A percentile compares a stretch with the other conserved stretches of the same genome.
Conservation (phyloP, 2,113 vertebrate species). For the Phoenicopterus ruber region DNA sequence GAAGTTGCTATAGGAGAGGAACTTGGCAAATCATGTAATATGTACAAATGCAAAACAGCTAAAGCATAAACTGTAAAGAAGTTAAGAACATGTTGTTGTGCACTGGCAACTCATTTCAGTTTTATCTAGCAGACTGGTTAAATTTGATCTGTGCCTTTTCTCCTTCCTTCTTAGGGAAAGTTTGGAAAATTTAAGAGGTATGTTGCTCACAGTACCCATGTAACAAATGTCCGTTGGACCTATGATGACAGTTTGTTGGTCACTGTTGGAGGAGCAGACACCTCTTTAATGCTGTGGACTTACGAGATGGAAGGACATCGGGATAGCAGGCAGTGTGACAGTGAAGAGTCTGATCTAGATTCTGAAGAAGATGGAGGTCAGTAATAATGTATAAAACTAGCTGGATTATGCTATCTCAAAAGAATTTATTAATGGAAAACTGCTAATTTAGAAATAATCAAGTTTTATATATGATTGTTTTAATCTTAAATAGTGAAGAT, state of each 20-base stretch:
- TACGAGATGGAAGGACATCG: conserved; percentile 85
- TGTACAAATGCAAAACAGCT: neutral
- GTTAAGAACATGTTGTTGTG: neutral
- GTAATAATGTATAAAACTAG: neutral
- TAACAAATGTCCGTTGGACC: conserved; percentile 95
- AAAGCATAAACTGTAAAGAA: neutral
- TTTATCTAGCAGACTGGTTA: neutral
- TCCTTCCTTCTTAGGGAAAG: conserved; percentile 81
- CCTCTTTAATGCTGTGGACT: conserved; percentile 95
- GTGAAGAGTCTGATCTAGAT: conserved; percentile 95
- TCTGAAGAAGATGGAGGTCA: conserved; percentile 96
- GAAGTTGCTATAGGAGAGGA: neutral
- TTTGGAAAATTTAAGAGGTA: conserved; percentile 96
- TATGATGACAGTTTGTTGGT: conserved; percentile 90
- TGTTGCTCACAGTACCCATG: conserved; percentile 93
- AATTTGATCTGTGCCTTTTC: neutral
- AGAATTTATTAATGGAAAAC: neutral
- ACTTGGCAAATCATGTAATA: neutral
- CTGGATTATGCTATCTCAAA: neutral
- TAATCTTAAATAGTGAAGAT: neutral
- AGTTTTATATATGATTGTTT: neutral
- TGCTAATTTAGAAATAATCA: neutral
- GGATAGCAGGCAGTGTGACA: conserved; percentile 87
- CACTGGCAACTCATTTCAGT: neutral
- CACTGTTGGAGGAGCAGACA: conserved; percentile 90